Percentiles rank a stretch among this genome's conserved stretches.
These are phyloP conservation scores for Notospermus geniculatus DNA, from an alignment of 1,140 invertebrate genomes.

Conservation along the genomic window DNA sequence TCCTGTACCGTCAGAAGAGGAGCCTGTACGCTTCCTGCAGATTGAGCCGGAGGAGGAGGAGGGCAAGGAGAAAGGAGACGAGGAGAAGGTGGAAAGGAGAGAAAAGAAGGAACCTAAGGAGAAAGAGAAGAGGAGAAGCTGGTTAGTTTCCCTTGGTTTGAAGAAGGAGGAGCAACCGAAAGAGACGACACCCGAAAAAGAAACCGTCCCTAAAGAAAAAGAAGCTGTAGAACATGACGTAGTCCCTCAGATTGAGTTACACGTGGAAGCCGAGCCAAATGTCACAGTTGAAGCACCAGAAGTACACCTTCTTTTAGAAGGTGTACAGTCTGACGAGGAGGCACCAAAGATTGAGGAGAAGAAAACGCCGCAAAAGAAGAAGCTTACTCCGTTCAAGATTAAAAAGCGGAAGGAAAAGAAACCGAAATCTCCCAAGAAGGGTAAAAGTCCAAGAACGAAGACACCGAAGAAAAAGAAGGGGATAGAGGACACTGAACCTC, in stretches of 20 bases:
- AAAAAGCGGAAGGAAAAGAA: no score
- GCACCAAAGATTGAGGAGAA: not conserved
- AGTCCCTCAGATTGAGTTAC: no score
- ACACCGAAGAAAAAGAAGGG: slow-evolving; percentile 8
- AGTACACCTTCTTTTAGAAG: no score
- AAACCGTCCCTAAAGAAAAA: no score
- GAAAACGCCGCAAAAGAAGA: not conserved
- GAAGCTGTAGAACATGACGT: no score
- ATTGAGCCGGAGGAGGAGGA: slow-evolving; percentile 4
- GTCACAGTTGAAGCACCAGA: no score
- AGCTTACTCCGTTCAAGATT: not conserved
- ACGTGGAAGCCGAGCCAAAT: no score
- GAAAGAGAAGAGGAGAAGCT: slow-evolving; percentile 5
- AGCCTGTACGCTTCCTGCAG: not conserved
- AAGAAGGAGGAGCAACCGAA: no score
- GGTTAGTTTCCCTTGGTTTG: no score
- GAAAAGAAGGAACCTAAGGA: not conserved
- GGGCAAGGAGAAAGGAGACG: not conserved
- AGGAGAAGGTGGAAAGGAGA: not conserved
- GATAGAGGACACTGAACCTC: slow-evolving; percentile 4
- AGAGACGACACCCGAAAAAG: no score
- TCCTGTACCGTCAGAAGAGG: not conserved
- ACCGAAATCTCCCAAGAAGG: not conserved
- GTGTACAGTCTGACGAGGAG: not conserved
- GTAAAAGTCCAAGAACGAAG: not conserved